A percentile compares a stretch with the other conserved stretches of the same genome.
phyloP scores from a whole-genome alignment of 2,797 vertebrate genomes.

The Sandelia bainsii region DNA sequence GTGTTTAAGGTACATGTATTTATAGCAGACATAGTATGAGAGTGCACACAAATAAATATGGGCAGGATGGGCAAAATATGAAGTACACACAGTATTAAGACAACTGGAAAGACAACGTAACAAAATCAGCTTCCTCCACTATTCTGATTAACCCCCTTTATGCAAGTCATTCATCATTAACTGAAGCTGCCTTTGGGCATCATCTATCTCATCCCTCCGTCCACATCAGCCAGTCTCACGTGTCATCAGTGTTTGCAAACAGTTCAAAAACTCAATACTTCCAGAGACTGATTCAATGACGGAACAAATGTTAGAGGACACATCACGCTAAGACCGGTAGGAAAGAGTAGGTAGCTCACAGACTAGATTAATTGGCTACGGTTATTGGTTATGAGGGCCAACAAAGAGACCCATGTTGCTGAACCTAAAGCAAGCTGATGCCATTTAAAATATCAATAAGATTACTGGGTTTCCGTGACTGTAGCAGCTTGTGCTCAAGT shows the following conservation, averaged over 20 bases:
- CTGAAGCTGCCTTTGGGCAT: slow-evolving; percentile 52
- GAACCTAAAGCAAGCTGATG: slow-evolving; percentile 19
- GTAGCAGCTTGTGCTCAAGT: slow-evolving; percentile 26
- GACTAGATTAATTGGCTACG: slow-evolving; percentile 42
- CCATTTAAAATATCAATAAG: slow-evolving; percentile 56
- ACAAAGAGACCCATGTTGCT: slow-evolving; percentile 47
- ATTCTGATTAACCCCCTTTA: slow-evolving; percentile 16
- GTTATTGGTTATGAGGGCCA: slow-evolving; percentile 26
- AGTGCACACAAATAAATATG: neutral
- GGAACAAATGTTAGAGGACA: slow-evolving; percentile 55
- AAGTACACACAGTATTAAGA: neutral
- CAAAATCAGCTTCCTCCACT: neutral
- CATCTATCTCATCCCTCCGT: slow-evolving; percentile 38
- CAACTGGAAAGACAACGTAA: neutral
- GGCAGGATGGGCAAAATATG: neutral
- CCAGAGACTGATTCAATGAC: slow-evolving; percentile 47
- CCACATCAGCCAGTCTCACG: slow-evolving; percentile 52
- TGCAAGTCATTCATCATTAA: slow-evolving; percentile 40
- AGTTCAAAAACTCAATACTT: slow-evolving; percentile 68
- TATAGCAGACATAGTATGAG: neutral
- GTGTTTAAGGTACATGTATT: too few relatives aligned
- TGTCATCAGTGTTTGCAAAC: slow-evolving; percentile 79
- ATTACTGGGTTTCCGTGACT: slow-evolving; percentile 53
- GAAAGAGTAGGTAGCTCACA: slow-evolving; percentile 24
- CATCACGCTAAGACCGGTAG: slow-evolving; percentile 33